phyloP scores from a whole-genome alignment of 2,797 vertebrate genomes.

The Sebastes steindachneri region DNA sequence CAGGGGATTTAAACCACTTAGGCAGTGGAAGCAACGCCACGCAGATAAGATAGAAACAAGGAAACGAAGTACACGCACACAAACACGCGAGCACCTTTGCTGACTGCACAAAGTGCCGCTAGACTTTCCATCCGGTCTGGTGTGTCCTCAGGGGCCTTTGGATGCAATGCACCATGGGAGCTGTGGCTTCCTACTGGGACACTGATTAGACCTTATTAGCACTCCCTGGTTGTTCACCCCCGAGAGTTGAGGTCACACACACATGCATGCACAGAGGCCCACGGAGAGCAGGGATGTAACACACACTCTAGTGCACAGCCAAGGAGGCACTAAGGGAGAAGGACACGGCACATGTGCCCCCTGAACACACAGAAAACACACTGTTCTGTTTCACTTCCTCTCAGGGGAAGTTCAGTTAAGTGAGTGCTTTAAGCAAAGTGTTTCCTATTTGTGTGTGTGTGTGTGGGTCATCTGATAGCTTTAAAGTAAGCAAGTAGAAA shows the following conservation, averaged over 20 bases:
- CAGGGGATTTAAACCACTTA: not conserved
- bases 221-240: slow-evolving; percentile 55
- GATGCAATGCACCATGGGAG: slow-evolving; percentile 38
- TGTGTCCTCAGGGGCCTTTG: slow-evolving; percentile 25
- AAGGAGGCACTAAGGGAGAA: not conserved
- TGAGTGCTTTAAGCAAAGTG: slow-evolving; percentile 3
- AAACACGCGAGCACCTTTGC: not conserved
- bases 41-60: not conserved
- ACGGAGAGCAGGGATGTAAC: not conserved
- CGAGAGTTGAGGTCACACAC: slow-evolving; percentile 35
- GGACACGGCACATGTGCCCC: not conserved
- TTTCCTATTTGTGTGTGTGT: slow-evolving; percentile 48
- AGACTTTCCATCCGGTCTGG: not conserved
- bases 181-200: slow-evolving; percentile 51
- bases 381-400: slow-evolving; percentile 74
- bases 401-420: slow-evolving; percentile 23
- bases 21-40: not conserved
- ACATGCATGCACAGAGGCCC: not conserved
- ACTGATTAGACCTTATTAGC: slow-evolving; percentile 73
- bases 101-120: not conserved
- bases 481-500: not conserved
- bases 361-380: slow-evolving; percentile 32
- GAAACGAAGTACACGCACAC: not conserved
- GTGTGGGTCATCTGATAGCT: not conserved
- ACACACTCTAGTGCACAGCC: not conserved